Conservation (phyloP, 2,797 vertebrate genomes). For the Anisognathus igniventris region DNA sequence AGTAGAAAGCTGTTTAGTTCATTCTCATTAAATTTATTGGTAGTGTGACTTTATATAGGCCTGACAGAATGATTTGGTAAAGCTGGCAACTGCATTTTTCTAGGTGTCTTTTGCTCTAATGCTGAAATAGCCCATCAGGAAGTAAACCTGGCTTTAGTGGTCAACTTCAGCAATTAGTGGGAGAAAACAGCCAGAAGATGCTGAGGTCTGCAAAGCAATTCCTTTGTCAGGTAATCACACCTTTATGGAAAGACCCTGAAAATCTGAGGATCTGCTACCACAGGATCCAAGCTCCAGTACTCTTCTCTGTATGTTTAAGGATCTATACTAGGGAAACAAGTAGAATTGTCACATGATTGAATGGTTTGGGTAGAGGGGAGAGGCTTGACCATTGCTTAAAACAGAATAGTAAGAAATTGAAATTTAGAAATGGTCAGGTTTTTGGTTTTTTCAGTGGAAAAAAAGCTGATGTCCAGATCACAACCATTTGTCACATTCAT, state of each 20-base stretch:
- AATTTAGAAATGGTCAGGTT: neutral
- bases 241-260: neutral
- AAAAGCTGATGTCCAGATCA: neutral
- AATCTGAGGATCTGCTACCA: neutral
- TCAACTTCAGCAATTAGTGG: neutral
- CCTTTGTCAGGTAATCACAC: neutral
- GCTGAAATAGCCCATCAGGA: neutral
- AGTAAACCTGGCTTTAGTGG: neutral
- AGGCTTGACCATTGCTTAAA: neutral
- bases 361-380: neutral
- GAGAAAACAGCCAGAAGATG: neutral
- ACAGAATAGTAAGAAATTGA: neutral
- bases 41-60: neutral
- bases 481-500: neutral
- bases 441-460: neutral
- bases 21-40: conserved; percentile 13
- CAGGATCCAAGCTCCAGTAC: neutral
- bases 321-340: neutral
- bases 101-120: neutral
- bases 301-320: neutral
- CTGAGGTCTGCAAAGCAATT: conserved; percentile 1
- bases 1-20: conserved; percentile 8
- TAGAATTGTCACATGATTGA: neutral
- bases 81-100: neutral
- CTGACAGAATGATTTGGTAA: neutral